Conservation (phyloP, 2,797 vertebrate species). For the Coracias cyanogaster region DNA sequence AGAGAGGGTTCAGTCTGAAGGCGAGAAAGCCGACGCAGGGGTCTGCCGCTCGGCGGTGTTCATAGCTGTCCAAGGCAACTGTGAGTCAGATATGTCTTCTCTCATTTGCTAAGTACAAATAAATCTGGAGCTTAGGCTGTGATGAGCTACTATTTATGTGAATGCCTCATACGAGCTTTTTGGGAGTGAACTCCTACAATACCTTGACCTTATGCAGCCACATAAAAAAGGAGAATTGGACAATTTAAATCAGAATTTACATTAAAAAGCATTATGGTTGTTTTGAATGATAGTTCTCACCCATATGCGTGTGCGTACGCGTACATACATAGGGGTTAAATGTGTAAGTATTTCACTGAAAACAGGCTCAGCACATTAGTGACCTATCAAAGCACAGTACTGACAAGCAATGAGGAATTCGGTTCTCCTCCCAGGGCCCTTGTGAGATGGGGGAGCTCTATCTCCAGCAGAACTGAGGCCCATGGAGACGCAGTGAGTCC, state of each 20-base stretch:
- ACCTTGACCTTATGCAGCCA: background rate
- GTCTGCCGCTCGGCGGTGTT: background rate
- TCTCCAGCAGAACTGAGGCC: background rate
- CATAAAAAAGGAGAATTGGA: background rate
- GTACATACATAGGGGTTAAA: background rate
- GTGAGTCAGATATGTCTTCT: background rate
- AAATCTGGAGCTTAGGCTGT: background rate
- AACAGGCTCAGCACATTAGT: background rate
- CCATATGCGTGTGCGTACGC: fast-evolving
- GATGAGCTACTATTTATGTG: background rate
- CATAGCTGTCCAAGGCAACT: background rate
- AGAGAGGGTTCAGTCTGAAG: background rate
- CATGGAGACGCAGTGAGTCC: background rate
- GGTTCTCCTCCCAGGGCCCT: background rate
- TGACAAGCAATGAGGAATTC: background rate
- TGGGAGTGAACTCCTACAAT: background rate
- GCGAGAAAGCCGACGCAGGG: background rate
- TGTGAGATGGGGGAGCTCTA: background rate
- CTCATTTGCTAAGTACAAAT: background rate
- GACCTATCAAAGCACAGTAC: background rate
- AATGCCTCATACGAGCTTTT: background rate
- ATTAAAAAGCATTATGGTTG: background rate
- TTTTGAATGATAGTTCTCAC: background rate
- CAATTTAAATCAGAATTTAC: background rate
- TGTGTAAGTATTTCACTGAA: background rate